Base-by-base conservation (phyloP, 2,113 vertebrate species). In the Scomber scombrus region DNA sequence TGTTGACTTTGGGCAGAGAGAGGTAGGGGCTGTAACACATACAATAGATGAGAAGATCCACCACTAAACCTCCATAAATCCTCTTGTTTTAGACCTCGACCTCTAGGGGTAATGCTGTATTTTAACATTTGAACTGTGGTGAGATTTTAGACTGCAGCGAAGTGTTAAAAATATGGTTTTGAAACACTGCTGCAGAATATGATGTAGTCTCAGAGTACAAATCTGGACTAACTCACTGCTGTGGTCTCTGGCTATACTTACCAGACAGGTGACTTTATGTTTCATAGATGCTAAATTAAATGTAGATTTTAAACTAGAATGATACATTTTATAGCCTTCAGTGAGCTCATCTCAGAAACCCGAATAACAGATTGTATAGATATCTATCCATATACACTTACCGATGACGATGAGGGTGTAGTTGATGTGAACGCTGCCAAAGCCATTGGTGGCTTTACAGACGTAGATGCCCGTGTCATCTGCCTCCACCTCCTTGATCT, bases 381-480 rank as follows among this genome's bases (percentile, higher is more conserved):
- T 40, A 40, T 40, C 8, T 40, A 40, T 40, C 8, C 9, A 40
- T 40, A 8, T 65, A 18, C 31, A 16, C 97, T 95, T 89, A 99
- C 98, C 96, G 0, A 98, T 97, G 55, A 99, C 96, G 0, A 99
- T 96, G 85, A 99, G 97, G 0, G 98, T 99, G 78, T 99, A 99
- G 96, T 99, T 99, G 76, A 99, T 94, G n/a, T 96, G 97, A 86
- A 97, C 95, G 80, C 98, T 99, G 68, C 98, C 98, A 0, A 99
- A 99, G 82, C 98, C 98, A 0, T 99, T 99, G 75, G 97, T 99
- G 84, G 98, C 98, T 92, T 98, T 98, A 93, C 98, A 99, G 82
- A 99, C 96, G 47, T 98, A 99, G 6, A 95, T 97, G 3, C 98
- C 98, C 0, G 97, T 96, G 0, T 99, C 98, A 12, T 96, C 98